Evolutionary conservation across 2,888 invertebrate genomes (phyloP), one percentile per base, ranked within the genome.

Genomic region (Drosophila pegasa): DNA sequence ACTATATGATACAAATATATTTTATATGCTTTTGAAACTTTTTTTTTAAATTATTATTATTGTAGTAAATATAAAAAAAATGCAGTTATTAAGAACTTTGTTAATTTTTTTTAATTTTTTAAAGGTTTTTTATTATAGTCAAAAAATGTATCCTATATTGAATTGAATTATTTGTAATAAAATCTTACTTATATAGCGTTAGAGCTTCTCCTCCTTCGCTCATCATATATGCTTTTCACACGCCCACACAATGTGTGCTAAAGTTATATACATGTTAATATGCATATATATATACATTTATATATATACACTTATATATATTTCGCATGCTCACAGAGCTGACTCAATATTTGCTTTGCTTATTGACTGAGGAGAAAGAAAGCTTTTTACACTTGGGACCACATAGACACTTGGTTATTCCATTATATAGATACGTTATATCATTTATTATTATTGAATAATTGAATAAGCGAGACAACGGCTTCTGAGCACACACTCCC

Each of bases 371-470:
- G 12, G 35, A 50, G 18, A 71, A 52, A 72, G 67, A 72, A 61
- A 62, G 69, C 61, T 67, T 68, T 78, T 75, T 61, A 58, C 86
- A 75, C 79, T 87, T 75, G 62, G 56, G 41, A 48, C 33, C 45
- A 18, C 65, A 41, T 25, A 71, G 59, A 77, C 62, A 64, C 78
- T 66, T 69, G 63, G 61, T 63, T 69, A 68, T 73, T 78, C 78
- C 70, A 80, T 75, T 72, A 65, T 52, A 67, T 52, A 40, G 43
- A 54, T 68, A 62, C 68, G 43, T 69, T 61, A 73, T 73, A 80
- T 69, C 85, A 81, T 85, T 80, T 73, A 85, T 79, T 80, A 75
- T 80, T 84, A 84, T 81, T 85, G 72, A 85, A 85, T 84, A 84
- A 84, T 86, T 74, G 76, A 80, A 86, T 83, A 69, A 76, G 73